Base-by-base conservation (phyloP, 2,888 invertebrate species). In the Dyspetes luteomarginatus region DNA sequence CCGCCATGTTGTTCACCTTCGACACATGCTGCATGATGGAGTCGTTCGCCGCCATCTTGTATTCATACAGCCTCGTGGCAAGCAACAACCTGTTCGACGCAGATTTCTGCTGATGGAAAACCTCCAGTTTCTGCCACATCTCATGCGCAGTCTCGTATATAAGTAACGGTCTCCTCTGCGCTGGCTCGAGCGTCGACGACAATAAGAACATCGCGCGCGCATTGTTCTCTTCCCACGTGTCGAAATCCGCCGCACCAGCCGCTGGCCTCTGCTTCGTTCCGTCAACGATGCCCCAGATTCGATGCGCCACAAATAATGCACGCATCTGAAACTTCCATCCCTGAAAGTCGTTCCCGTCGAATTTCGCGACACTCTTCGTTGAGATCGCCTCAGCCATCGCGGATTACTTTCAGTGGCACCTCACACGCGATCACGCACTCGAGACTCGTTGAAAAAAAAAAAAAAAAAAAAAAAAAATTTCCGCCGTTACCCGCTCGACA, bases 321-420 rank as follows among this genome's bases (percentile, higher is more conserved):
- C n/a, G 15, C 24, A 82, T 73, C 48, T 82, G 73, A 30, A 77
- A 80, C 58, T 82, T 83, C 80, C 82, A 83, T 12, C 56, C 50
- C 41, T 77, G 82, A 30, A 69, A 83, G 43, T 82, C 79, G 17
- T 60, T 58, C 4, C 82, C 83, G 28, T 84, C 69, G 65, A 83
- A 81, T 82, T 87, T 88, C 88, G 90, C 90, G 91, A 88, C 86
- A 90, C 93, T 93, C 91, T 95, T 96, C 41, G 43, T 36, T 0
- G 81, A 43, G 81, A 81, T 72, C n/a, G 73, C 67, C 4, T 78
- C 81, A 9, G 77, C 48, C 77, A 81, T 81, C 19, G 4, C 22
- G 36, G 62, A 62, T 64, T 50, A 36, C 12, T 17, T n/a, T 24
- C 4, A 12, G 22, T 41, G 28, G 26, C 56, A n/a, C n/a, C 22